Base-by-base conservation (phyloP, 2,113 vertebrate genomes). In the Halichoeres trimaculatus region DNA sequence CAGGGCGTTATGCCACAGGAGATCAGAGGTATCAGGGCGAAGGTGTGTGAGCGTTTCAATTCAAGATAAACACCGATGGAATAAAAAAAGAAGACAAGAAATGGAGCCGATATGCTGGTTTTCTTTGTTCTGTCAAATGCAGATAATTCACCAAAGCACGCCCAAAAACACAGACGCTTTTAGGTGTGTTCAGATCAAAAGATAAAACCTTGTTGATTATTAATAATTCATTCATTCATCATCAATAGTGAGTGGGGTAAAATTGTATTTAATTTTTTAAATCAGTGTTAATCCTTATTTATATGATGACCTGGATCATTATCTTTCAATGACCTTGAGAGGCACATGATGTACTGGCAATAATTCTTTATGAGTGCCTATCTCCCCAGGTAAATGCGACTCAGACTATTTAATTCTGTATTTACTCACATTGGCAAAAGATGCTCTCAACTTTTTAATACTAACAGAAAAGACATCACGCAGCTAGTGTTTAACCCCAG, bases 11-110 rank as follows among this genome's bases (percentile, higher is more conserved):
- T 55, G 65, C 17, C 50, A 41, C 19, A 14, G 38, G 23, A 54
- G 26, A 38, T 51, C 43, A 10, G 10, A 45, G 40, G 23, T 22
- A 67, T 73, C 70, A 85, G 75, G 84, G 58, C 19, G 40, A 88
- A 78, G 78, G 76, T 83, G 35, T 23, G 17, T 22, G 9, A 24
- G 20, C 23, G 17, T 53, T 47, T 65, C 48, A 62, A 54, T 55
- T 36, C 55, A 45, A 79, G 75, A 90, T 90, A 85, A 79, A 71
- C 26, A 48, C 17, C 85, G 70, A 85, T 87, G 80, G 36, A 47
- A 19, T 45, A 68, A 56, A 61, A 72, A 77, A 80, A 76, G 78
- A 67, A 41, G n/a, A n/a, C n/a, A n/a, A n/a, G 30, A 60, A 71
- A 73, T 14, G 19, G 59, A 10, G 1, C 48, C 77, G 73, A 87